A percentile compares a stretch with the other conserved stretches of the same genome.
Evolutionary conservation across 2,113 vertebrate genomes (phyloP).

Genomic region (Zootoca vivipara): DNA sequence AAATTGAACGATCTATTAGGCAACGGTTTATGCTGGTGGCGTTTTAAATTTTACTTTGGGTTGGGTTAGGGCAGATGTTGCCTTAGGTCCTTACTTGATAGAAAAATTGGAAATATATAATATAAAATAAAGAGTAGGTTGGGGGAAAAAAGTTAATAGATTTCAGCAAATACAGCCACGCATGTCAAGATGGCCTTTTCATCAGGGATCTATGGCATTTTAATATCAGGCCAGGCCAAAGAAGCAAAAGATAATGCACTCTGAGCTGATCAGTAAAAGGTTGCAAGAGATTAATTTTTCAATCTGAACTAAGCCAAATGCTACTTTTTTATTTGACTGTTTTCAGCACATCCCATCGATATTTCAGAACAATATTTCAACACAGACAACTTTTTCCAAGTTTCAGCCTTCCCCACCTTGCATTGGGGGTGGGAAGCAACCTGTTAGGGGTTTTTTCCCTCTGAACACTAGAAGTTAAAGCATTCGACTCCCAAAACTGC

Average conservation of each 20-base stretch:
- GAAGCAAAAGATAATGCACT: constrained; percentile 14
- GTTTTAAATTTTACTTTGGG: not conserved
- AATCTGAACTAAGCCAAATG: constrained; percentile 41
- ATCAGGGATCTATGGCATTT: constrained; percentile 32
- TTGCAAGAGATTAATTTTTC: constrained; percentile 54
- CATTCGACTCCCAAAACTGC: too few species aligned
- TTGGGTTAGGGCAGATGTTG: not conserved
- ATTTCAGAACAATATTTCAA: constrained; percentile 39
- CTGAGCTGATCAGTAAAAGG: constrained; percentile 36
- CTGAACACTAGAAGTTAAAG: not conserved
- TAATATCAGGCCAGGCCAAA: constrained; percentile 36
- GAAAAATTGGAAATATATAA: not conserved
- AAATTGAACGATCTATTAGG: not conserved
- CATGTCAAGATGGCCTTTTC: constrained; percentile 16
- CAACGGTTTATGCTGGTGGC: not conserved
- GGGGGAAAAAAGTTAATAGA: not conserved
- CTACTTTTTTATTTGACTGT: constrained; percentile 54
- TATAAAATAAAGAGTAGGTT: not conserved
- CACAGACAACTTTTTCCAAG: constrained; percentile 31
- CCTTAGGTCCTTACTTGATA: too few species aligned
- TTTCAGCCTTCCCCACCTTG: not conserved
- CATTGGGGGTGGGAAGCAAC: constrained; percentile 2
- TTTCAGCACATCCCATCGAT: constrained; percentile 54
- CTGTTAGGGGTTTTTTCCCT: not conserved
- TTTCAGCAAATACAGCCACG: constrained; percentile 13